These are phyloP conservation scores for Bembecia ichneumoniformis DNA, from an alignment of 2,888 invertebrate genomes.

Conservation along the genomic window DNA sequence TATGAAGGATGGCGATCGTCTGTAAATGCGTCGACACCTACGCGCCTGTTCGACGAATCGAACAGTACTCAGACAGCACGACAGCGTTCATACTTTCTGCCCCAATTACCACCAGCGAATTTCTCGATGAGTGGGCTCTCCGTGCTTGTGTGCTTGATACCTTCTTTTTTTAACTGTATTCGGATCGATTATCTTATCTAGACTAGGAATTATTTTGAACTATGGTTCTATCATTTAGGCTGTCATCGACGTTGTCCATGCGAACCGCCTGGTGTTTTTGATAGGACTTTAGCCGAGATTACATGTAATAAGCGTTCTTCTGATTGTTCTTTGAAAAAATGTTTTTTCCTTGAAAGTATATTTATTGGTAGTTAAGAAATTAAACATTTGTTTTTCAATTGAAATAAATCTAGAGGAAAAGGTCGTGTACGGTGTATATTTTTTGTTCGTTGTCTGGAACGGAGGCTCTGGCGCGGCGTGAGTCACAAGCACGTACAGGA, in stretches of 20 bases:
- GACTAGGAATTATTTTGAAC: too few relatives aligned
- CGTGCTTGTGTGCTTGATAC: too few relatives aligned
- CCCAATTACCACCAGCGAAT: conserved; percentile 32
- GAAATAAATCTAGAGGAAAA: not conserved
- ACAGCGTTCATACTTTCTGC: conserved; percentile 44
- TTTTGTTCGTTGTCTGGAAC: conserved; percentile 42
- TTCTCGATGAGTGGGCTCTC: too few relatives aligned
- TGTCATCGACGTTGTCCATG: too few relatives aligned
- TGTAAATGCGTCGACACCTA: conserved; percentile 55
- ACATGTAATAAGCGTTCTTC: too few relatives aligned
- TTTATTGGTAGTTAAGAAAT: conserved; percentile 3
- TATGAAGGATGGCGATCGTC: conserved; percentile 55
- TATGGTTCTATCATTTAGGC: too few relatives aligned
- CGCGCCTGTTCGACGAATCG: conserved; percentile 59
- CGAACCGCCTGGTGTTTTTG: too few relatives aligned
- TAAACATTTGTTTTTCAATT: not conserved
- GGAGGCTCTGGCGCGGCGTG: conserved; percentile 41
- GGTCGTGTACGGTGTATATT: conserved; percentile 8
- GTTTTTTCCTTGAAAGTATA: too few relatives aligned
- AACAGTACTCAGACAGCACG: conserved; percentile 39
- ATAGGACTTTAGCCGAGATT: too few relatives aligned
- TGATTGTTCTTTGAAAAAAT: too few relatives aligned
- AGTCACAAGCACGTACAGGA: conserved; percentile 60
- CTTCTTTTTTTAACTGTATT: not conserved
- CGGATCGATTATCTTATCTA: too few relatives aligned